Evolutionary conservation across 53 echinoderm and acorn worm genomes (phyloP).

Genomic region (Holothuria scabra): DNA sequence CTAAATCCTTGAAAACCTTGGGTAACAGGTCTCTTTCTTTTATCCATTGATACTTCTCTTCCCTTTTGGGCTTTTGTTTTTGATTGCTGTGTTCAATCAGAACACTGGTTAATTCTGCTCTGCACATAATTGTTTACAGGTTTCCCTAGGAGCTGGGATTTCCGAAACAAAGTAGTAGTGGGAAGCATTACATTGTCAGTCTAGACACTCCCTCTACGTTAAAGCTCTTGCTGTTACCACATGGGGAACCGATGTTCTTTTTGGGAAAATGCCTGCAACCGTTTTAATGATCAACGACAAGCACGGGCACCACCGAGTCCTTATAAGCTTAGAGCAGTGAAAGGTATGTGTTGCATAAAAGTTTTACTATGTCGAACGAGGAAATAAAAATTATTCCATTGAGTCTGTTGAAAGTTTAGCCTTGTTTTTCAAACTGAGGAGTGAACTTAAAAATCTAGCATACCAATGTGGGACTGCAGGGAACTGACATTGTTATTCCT

Average conservation of each 20-base stretch:
- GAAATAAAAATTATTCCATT: no score
- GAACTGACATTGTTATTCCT: no score
- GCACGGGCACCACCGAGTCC: conserved; percentile 26
- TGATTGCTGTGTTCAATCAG: no score
- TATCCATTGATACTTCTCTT: no score
- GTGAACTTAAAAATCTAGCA: no score
- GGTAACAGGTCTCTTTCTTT: no score
- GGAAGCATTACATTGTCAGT: conserved; percentile 1
- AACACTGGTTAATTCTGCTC: conserved; percentile 5
- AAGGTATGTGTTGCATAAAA: conserved; percentile 36
- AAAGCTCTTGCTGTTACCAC: conserved; percentile 35
- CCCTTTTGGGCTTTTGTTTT: no score
- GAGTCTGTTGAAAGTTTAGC: no score
- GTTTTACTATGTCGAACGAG: no score
- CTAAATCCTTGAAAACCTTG: no score
- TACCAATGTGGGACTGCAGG: no score
- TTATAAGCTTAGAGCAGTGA: conserved; percentile 21
- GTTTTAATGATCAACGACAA: conserved; percentile 26
- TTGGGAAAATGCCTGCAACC: conserved; percentile 42
- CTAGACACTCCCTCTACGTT: conserved; percentile 33
- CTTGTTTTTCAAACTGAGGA: no score
- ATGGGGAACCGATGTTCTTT: conserved; percentile 54
- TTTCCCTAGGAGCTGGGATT: conserved; percentile 24
- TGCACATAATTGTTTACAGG: conserved; percentile 27
- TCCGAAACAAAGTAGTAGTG: conserved; percentile 1